phyloP scores from a whole-genome alignment of 2,888 invertebrate genomes.

The Thelaira solivaga region DNA sequence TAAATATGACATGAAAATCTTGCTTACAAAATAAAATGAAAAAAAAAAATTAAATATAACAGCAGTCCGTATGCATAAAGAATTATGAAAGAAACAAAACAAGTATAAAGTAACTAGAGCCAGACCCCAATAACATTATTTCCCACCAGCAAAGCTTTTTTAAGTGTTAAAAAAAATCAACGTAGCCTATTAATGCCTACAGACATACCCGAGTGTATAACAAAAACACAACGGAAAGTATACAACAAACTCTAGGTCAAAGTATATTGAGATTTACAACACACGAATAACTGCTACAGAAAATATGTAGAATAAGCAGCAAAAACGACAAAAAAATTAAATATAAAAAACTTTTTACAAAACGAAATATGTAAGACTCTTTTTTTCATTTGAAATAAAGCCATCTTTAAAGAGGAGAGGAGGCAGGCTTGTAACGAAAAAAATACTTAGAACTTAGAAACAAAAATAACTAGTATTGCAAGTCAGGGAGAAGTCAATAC shows the following conservation, averaged over 20 bases:
- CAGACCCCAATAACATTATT: background rate
- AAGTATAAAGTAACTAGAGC: background rate
- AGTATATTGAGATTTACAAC: slow-evolving; percentile 13
- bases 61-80: no score
- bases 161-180: background rate
- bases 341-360: no score
- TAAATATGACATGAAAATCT: slow-evolving; percentile 41
- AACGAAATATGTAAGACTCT: background rate
- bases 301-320: background rate
- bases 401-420: background rate
- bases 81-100: background rate
- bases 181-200: slow-evolving; percentile 1
- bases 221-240: background rate
- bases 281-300: background rate
- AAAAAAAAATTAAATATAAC: background rate
- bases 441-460: no score
- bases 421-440: background rate
- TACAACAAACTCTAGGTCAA: slow-evolving; percentile 50
- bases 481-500: no score
- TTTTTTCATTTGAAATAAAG: background rate
- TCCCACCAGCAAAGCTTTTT: slow-evolving; percentile 5
- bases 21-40: background rate
- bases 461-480: no score
- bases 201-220: background rate
- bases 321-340: background rate